Conservation (phyloP, 2,797 vertebrate species). For the Emydoidea blandingii region DNA sequence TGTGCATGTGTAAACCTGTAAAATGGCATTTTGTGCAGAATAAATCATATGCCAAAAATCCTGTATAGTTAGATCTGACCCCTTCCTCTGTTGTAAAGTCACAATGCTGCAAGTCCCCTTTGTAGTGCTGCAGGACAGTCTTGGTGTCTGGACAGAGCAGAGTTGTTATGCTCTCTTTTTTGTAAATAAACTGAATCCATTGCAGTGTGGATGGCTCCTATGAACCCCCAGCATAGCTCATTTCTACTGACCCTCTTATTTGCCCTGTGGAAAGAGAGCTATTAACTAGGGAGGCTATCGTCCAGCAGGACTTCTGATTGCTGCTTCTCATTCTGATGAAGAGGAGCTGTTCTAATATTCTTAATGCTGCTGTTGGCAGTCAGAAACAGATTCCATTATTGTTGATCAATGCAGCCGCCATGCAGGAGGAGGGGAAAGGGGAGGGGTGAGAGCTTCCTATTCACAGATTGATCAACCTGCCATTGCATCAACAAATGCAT, state of each 20-base stretch:
- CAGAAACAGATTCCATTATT: constrained; percentile 83
- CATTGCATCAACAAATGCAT: constrained; percentile 80
- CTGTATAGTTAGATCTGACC: neutral
- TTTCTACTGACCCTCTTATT: neutral
- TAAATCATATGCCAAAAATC: constrained; percentile 62
- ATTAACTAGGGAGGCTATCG: constrained; percentile 66
- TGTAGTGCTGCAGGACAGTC: constrained; percentile 14
- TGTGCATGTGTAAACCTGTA: constrained; percentile 67
- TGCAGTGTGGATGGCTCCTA: neutral
- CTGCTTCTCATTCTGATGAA: constrained; percentile 68
- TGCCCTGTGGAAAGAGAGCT: constrained; percentile 52
- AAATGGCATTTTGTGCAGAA: constrained; percentile 62
- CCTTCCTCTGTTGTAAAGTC: neutral
- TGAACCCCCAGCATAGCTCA: constrained; percentile 21
- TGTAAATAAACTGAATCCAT: neutral
- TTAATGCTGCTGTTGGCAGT: constrained; percentile 81
- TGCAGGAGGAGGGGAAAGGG: constrained; percentile 78
- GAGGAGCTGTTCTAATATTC: constrained; percentile 76
- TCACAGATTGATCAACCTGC: constrained; percentile 86
- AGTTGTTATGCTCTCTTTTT: neutral
- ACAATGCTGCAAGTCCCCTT: neutral
- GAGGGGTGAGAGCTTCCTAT: constrained; percentile 83
- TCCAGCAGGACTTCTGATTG: constrained; percentile 69
- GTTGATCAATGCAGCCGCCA: constrained; percentile 85
- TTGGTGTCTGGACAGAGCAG: neutral